Conservation (phyloP, 2,888 invertebrate genomes). For the Noctua janthe region DNA sequence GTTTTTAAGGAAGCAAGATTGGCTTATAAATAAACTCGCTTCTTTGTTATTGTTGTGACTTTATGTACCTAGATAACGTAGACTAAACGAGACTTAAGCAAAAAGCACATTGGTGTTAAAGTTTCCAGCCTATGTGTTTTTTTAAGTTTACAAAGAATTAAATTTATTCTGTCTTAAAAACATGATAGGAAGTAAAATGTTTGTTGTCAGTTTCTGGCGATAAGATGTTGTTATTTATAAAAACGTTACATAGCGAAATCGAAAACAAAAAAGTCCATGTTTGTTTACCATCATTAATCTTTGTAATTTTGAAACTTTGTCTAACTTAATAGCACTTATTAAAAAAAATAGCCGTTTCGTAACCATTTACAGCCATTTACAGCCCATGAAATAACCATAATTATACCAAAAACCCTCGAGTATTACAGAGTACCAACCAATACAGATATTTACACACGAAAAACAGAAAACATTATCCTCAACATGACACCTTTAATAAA, state of each 20-base stretch:
- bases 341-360: background rate
- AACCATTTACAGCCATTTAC: background rate
- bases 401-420: background rate
- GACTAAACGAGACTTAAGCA: too few species aligned
- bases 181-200: background rate
- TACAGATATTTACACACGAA: background rate
- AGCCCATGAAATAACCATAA: background rate
- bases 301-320: background rate
- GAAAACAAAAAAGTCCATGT: background rate
- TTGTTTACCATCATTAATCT: background rate
- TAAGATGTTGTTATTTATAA: background rate
- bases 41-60: background rate
- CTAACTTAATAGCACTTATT: too few species aligned
- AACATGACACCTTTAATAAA: background rate
- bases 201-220: background rate
- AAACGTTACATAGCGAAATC: background rate
- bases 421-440: background rate
- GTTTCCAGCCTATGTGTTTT: background rate
- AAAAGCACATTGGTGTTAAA: background rate
- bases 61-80: background rate
- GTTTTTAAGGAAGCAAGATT: constrained; percentile 2
- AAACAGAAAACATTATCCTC: background rate
- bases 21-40: background rate
- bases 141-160: background rate
- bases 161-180: background rate